Evolutionary conservation across 2,888 invertebrate species (phyloP).

Genomic region (Diabrotica balteata): DNA sequence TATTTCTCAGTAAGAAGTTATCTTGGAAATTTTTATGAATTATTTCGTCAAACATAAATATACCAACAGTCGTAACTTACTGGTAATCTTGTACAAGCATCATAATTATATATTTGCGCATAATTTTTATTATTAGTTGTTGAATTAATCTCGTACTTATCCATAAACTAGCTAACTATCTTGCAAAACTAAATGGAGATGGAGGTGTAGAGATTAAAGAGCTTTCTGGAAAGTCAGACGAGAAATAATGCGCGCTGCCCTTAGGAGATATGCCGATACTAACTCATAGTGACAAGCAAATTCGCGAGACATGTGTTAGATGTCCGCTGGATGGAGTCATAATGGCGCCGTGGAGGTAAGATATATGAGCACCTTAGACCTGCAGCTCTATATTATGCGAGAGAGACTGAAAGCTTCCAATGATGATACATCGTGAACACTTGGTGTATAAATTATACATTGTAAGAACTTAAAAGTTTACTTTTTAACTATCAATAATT

Average conservation of each 20-base stretch:
- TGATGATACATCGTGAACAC: too few species aligned
- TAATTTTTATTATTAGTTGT: constrained; percentile 43
- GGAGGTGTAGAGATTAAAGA: constrained; percentile 57
- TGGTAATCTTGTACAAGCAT: too few species aligned
- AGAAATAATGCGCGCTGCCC: constrained; percentile 54
- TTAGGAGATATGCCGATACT: constrained; percentile 60
- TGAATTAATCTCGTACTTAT: constrained; percentile 60
- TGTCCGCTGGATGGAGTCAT: constrained; percentile 51
- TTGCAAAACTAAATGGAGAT: constrained; percentile 14
- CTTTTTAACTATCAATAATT: too few species aligned
- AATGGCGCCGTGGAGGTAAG: constrained; percentile 50
- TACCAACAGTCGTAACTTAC: too few species aligned
- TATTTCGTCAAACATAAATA: too few species aligned
- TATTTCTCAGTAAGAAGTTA: too few species aligned
- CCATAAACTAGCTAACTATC: constrained; percentile 36
- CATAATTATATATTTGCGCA: too few species aligned
- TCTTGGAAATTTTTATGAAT: too few species aligned
- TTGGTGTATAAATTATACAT: too few species aligned
- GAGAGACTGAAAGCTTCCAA: not conserved
- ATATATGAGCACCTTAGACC: constrained; percentile 53
- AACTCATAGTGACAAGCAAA: constrained; percentile 60
- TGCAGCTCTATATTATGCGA: constrained; percentile 34
- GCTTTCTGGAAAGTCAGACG: constrained; percentile 54
- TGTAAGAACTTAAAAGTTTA: too few species aligned
- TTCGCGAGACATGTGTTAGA: constrained; percentile 60